A percentile compares a stretch with the other conserved stretches of the same genome.
Conservation (phyloP, 2,888 invertebrate species). For the Xylophagus ater region DNA sequence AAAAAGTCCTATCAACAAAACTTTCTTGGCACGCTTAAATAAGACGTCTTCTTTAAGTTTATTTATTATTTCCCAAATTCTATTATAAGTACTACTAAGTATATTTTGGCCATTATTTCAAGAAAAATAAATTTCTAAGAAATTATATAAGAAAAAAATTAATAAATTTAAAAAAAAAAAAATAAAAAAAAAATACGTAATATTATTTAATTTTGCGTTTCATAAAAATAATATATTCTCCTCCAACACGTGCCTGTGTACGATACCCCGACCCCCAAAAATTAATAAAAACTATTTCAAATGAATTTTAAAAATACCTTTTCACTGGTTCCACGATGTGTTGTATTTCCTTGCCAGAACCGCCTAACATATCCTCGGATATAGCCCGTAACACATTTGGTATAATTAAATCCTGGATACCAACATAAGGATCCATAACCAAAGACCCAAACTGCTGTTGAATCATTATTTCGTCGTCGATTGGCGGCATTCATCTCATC, state of each 20-base stretch:
- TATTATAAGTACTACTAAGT: no score
- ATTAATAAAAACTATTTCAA: no score
- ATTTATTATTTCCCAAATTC: no score
- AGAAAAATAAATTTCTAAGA: not conserved
- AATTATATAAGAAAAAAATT: constrained; percentile 6
- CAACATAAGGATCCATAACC: constrained; percentile 94
- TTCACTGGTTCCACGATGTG: constrained; percentile 62
- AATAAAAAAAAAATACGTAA: not conserved
- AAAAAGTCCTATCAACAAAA: no score
- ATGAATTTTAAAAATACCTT: constrained; percentile 46
- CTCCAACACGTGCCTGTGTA: no score
- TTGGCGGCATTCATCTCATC: constrained; percentile 6
- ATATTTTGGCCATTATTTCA: no score
- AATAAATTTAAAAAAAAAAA: constrained; percentile 3
- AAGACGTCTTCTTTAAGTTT: no score
- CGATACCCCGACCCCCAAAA: no score
- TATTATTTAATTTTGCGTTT: not conserved
- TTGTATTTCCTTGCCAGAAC: constrained; percentile 88
- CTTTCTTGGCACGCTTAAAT: no score
- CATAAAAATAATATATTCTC: constrained; percentile 1
- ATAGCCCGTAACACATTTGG: constrained; percentile 69
- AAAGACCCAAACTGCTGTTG: constrained; percentile 66
- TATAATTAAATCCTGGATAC: constrained; percentile 84
- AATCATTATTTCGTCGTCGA: constrained; percentile 23
- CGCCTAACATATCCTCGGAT: constrained; percentile 60